Base-by-base conservation (phyloP, 1,140 invertebrate genomes). In the Drosophila rhopaloa region DNA sequence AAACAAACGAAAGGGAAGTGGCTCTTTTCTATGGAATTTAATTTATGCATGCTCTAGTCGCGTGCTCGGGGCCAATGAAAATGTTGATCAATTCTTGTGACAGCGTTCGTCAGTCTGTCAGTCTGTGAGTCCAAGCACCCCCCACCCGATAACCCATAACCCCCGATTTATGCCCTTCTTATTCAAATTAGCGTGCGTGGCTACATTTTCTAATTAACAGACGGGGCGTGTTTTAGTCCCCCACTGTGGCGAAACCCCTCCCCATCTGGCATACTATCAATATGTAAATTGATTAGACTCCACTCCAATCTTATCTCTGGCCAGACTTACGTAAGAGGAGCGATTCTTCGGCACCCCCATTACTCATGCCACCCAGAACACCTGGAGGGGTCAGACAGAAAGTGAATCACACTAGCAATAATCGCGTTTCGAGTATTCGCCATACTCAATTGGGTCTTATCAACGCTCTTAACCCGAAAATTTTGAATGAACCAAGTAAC, bases 121-220 rank as follows among this genome's bases (percentile, higher is more conserved):
- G 14, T 41, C 37, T 32, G 29, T 32, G 29, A 32, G 29, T 41
- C 37, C 27, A 19, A 40, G 51, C 16, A n/a, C 53, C 29, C 24
- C 14, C 6, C 4, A 8, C 14, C 37, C 16, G 43, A 44, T 16
- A 19, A 4, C 14, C 14, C 14, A 44, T 44, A 19, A 44, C 43
- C 16, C 19, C 24, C 9, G 27, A 35, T 24, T 38, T 9, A 48
- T 47, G n/a, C 29, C 27, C n/a, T 10, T 24, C 37, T 7, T 50
- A 27, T 76, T 63, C 58, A 50, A 84, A 86, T 79, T 79, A 82
- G 82, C 62, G 38, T 78, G 76, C 61, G 59, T 62, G 58, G 48
- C 60, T 63, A 85, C 60, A 83, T 79, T 80, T 53, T 74, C 67
- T 88, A 78, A 88, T 89, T 78, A 88, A 88, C 82, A 62, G 44